A percentile compares a stretch with the other conserved stretches of the same genome.
phyloP scores from a whole-genome alignment of 2,113 vertebrate species.

The Tauraco erythrolophus region DNA sequence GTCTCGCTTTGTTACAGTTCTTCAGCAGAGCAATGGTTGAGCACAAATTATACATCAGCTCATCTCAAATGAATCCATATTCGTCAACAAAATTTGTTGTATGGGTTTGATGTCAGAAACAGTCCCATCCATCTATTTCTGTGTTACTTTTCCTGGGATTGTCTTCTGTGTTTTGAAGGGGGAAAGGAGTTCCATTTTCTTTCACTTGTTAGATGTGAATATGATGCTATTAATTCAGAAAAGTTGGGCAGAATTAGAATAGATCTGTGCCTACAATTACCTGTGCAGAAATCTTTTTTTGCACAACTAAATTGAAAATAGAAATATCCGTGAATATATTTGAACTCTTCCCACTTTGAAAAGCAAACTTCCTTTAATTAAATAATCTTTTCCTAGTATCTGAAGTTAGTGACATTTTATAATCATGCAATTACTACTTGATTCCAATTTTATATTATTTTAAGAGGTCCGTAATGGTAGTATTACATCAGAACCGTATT shows the following conservation, averaged over 20 bases:
- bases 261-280: not conserved
- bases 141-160: not conserved
- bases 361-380: not conserved
- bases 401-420: not conserved
- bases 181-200: not conserved
- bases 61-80: fast-evolving
- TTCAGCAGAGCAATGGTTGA: not conserved
- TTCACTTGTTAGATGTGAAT: not conserved
- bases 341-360: not conserved
- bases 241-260: not conserved
- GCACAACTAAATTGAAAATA: not conserved
- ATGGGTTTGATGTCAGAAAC: not conserved
- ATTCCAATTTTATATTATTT: not conserved
- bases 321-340: not conserved
- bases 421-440: not conserved
- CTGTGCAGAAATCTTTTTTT: not conserved
- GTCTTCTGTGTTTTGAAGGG: not conserved
- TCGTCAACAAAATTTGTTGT: not conserved
- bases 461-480: not conserved
- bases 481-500: not conserved
- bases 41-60: not conserved
- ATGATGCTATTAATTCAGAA: not conserved
- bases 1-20: not conserved
- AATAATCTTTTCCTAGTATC: not conserved
- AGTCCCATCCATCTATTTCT: not conserved